Evolutionary conservation across 2,113 vertebrate species (phyloP).

Genomic region (Petromus typicus): DNA sequence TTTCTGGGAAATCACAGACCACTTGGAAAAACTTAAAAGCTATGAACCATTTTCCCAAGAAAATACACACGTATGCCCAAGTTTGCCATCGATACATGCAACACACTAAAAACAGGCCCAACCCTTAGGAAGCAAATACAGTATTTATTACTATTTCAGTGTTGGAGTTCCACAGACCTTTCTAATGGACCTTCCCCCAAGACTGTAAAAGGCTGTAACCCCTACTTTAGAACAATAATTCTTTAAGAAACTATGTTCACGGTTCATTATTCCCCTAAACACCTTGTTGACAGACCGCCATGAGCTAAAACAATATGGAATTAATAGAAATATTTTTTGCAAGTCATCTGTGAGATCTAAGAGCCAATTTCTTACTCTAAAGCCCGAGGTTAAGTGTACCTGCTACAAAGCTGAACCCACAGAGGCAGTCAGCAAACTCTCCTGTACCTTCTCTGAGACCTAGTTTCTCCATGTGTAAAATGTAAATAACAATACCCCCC

Average conservation of each 20-base stretch:
- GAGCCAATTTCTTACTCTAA: not conserved
- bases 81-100: not conserved
- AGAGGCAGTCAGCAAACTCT: not conserved
- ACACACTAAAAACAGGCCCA: not conserved
- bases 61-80: not conserved
- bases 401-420: not conserved
- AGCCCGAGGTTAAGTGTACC: not conserved
- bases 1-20: not conserved
- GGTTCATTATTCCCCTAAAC: not conserved
- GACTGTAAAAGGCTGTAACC: not conserved
- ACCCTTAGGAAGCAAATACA: not conserved
- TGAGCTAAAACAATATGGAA: not conserved
- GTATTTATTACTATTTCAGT: not conserved
- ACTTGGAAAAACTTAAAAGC: conserved; percentile 40
- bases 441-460: not conserved
- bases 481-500: not conserved
- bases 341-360: not conserved
- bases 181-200: not conserved
- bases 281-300: not conserved
- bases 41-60: not conserved
- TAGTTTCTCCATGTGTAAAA: not conserved
- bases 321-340: conserved; percentile 8
- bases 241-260: not conserved
- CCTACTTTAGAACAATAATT: conserved; percentile 6
- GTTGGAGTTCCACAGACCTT: not conserved